phyloP scores from a whole-genome alignment of 92 coral and sea anemone genomes.

The Zoanthus solanderi region DNA sequence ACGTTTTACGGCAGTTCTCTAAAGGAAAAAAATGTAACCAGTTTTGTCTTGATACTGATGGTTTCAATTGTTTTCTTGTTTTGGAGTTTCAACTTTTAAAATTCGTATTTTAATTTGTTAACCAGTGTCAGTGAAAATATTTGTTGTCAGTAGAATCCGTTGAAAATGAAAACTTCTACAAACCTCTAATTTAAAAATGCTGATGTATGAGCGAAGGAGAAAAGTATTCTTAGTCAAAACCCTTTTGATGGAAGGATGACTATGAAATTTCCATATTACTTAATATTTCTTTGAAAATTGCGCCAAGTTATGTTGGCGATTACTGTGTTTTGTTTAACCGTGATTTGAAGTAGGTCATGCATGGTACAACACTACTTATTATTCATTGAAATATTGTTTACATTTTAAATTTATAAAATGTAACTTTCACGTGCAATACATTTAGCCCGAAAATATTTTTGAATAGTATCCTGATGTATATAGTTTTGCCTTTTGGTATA shows the following conservation, averaged over 20 bases:
- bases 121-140: background rate
- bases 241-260: background rate
- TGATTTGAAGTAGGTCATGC: background rate
- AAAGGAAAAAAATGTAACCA: no score
- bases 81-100: no score
- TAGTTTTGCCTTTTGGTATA: background rate
- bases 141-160: background rate
- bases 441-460: background rate
- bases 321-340: background rate
- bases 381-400: background rate
- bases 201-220: background rate
- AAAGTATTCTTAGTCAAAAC: background rate
- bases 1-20: no score
- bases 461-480: background rate
- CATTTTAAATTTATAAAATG: background rate
- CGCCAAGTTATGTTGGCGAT: background rate
- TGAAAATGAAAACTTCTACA: background rate
- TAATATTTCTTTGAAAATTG: background rate
- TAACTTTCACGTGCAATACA: background rate
- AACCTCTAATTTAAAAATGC: background rate
- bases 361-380: background rate
- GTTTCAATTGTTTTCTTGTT: no score
- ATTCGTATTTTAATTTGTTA: background rate
- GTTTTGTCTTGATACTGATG: no score
- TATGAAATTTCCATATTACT: background rate